phyloP scores from a whole-genome alignment of 2,113 vertebrate genomes.

The Bubo scandiacus region DNA sequence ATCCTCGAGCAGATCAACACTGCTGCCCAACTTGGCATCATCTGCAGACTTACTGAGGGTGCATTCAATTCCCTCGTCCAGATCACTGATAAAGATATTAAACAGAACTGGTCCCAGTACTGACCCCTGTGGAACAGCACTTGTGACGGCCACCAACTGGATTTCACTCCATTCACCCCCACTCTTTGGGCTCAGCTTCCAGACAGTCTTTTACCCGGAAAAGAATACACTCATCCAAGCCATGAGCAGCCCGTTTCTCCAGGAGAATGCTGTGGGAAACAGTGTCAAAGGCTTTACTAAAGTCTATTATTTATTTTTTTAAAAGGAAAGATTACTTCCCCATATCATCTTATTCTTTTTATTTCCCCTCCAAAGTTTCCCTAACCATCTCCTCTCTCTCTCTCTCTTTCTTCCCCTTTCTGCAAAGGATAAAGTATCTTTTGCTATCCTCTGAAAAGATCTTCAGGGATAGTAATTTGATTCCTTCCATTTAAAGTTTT shows the following conservation, averaged over 20 bases:
- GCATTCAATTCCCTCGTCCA: not conserved
- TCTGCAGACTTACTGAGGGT: not conserved
- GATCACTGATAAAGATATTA: not conserved
- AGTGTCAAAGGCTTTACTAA: not conserved
- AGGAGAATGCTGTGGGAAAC: not conserved
- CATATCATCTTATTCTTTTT: not conserved
- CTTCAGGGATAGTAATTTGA: not conserved
- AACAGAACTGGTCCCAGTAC: not conserved
- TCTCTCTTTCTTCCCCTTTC: not conserved
- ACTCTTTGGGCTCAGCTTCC: not conserved
- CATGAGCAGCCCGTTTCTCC: not conserved
- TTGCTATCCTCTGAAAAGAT: not conserved
- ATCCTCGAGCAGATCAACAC: not conserved
- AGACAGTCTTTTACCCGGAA: not conserved
- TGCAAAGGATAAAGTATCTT: not conserved
- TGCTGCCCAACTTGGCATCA: not conserved
- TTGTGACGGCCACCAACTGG: not conserved
- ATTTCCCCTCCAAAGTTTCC: rapidly evolving
- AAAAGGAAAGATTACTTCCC: not conserved
- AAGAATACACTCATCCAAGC: not conserved
- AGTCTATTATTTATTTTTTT: not conserved
- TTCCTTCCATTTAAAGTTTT: not conserved
- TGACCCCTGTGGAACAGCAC: not conserved
- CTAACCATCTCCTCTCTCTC: not conserved
- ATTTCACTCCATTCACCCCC: not conserved